Evolutionary conservation across 2,113 vertebrate species (phyloP), one percentile per base, ranked within the genome.

Genomic region (Progne subis): DNA sequence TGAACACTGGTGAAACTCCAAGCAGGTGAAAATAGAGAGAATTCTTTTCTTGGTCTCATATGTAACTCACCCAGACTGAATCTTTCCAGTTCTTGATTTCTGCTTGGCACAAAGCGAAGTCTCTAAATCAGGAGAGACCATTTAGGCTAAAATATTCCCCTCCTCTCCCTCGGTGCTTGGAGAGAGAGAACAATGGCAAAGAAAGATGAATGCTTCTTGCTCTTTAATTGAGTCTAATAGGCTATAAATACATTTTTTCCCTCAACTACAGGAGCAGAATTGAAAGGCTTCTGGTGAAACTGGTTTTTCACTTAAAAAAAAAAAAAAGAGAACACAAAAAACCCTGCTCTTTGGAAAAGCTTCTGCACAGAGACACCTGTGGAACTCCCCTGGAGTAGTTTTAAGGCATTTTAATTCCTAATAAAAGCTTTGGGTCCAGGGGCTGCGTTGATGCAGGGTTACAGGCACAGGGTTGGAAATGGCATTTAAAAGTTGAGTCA

Each of bases 241-340:
- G 29, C 80, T 91, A 71, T 82, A 95, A 94, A 94, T 97, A 92
- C 34, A 24, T 92, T 68, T 88, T 82, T 71, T 52, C 37, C 61
- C 61, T 92, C 63, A 78, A 39, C 55, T 56, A 1, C 82, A 79
- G 69, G 20, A 91, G 41, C 78, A 68, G 91, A 90, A 47, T 52
- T 52, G 83, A 92, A 88, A 94, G 26, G 79, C 79, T 92, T 32
- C 55, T 69, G 82, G 71, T 83, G 55, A 88, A 90, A 81, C 55
- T 26, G 59, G 49, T 57, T 88, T 79, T 92, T 77, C 80, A n/a
- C 82, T 88, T 3, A 14, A 52, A 70, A 46, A 47, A 56, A 31
- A n/a, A 41, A 41, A 41, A 41, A 41, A 34, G 20, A 5, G 1
- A 4, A 17, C 37, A 37, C 37, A 37, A 28, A 16, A 47, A 55